These are phyloP conservation scores for Diadumene lineata DNA, from an alignment of 92 coral and sea anemone genomes.

Conservation along the genomic window DNA sequence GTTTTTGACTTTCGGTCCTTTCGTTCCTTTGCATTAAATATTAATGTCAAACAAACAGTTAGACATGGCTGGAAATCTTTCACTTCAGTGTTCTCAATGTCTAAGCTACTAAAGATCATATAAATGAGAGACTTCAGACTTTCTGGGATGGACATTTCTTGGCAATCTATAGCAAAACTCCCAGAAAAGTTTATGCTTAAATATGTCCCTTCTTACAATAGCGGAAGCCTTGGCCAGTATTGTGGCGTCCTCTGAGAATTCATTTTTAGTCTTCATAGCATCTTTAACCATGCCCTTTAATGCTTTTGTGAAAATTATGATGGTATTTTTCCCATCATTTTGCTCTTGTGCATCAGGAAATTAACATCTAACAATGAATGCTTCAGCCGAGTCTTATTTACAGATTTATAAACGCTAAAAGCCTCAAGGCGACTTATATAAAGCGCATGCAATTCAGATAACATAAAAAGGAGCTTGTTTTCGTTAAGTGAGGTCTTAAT, in stretches of 20 bases:
- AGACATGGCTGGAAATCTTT: constrained; percentile 71
- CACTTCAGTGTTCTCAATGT: constrained; percentile 66
- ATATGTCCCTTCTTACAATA: constrained; percentile 66
- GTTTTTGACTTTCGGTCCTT: constrained; percentile 47
- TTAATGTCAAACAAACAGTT: constrained; percentile 70
- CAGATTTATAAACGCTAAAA: constrained; percentile 42
- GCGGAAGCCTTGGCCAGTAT: constrained; percentile 64
- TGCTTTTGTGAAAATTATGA: constrained; percentile 55
- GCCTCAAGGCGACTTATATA: constrained; percentile 47
- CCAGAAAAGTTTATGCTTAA: constrained; percentile 58
- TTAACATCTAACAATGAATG: constrained; percentile 37
- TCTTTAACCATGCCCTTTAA: constrained; percentile 49
- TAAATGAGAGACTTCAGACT: constrained; percentile 57
- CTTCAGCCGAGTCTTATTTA: constrained; percentile 61
- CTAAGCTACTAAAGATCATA: constrained; percentile 54
- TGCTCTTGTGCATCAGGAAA: constrained; percentile 59
- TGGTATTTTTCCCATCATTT: constrained; percentile 47
- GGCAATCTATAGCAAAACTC: constrained; percentile 55
- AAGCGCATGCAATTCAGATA: constrained; percentile 47
- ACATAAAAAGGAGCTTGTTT: constrained; percentile 35
- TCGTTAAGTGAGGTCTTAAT: constrained; percentile 40
- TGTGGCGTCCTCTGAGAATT: constrained; percentile 60
- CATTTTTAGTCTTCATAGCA: constrained; percentile 46
- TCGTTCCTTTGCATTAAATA: constrained; percentile 69
- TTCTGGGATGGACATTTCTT: constrained; percentile 58